Conservation (phyloP, 2,797 vertebrate species). For the Podargus strigoides region DNA sequence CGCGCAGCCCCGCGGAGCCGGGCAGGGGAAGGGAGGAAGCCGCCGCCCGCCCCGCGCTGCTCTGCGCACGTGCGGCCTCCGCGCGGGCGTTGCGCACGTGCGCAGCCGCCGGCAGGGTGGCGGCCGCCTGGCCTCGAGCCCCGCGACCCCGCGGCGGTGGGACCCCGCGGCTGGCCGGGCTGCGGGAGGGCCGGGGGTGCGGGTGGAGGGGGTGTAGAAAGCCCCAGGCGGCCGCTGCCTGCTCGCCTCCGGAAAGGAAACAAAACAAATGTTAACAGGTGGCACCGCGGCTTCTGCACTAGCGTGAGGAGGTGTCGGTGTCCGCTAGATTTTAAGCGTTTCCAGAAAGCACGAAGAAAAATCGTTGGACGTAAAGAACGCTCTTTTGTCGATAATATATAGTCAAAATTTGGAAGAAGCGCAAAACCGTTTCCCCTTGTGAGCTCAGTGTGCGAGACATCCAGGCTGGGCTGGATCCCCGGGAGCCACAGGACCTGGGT, state of each 20-base stretch:
- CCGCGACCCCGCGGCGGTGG: background rate
- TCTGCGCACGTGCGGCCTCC: background rate
- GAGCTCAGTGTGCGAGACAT: background rate
- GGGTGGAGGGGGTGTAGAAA: background rate
- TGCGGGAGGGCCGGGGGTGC: background rate
- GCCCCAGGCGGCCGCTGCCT: background rate
- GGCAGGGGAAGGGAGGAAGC: no score
- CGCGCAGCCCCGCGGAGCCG: no score
- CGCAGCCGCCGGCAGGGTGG: background rate
- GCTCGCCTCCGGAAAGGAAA: background rate
- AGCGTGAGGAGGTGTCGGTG: background rate
- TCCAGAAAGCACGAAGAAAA: background rate
- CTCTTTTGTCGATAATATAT: background rate
- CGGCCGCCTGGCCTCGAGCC: background rate
- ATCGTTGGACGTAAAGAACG: background rate
- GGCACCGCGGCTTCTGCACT: conserved; percentile 23
- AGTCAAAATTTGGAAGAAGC: background rate
- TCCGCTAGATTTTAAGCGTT: background rate
- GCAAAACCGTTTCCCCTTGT: background rate
- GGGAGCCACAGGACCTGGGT: background rate
- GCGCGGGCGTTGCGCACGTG: background rate
- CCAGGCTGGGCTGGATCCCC: background rate
- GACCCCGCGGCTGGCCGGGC: background rate
- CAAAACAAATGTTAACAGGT: conserved; percentile 63
- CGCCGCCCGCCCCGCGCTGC: background rate